Evolutionary conservation across 2,113 vertebrate genomes (phyloP).

Genomic region (Fregata magnificens): DNA sequence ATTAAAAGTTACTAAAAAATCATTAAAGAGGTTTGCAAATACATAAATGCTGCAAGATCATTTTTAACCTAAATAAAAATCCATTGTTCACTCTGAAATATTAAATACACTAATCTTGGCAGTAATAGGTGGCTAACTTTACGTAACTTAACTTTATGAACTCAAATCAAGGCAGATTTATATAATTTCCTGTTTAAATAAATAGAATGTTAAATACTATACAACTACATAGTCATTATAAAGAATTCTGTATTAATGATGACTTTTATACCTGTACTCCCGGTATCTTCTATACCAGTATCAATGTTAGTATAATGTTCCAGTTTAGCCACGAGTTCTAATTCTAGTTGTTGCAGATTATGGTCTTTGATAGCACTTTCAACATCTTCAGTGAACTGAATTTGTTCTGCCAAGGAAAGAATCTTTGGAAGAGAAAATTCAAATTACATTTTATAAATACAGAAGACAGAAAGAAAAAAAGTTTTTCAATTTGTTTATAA

Average conservation of each 20-base stretch:
- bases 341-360: conserved; percentile 85
- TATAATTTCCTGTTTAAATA: neutral
- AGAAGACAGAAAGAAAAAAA: neutral
- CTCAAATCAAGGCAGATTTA: neutral
- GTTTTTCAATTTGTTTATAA: neutral
- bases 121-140: neutral
- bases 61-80: neutral
- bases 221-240: neutral
- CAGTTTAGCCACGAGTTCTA: conserved; percentile 86
- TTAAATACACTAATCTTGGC: neutral
- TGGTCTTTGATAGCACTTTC: conserved; percentile 84
- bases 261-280: conserved; percentile 73
- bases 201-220: neutral
- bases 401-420: conserved; percentile 93
- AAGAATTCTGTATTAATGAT: neutral
- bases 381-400: conserved; percentile 95
- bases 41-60: neutral
- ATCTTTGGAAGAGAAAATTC: conserved; percentile 76
- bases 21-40: neutral
- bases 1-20: neutral
- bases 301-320: conserved; percentile 90
- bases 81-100: neutral
- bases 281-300: conserved; percentile 71
- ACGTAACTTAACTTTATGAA: neutral
- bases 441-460: neutral